phyloP scores from a whole-genome alignment of 2,888 invertebrate genomes.

The Fissipunctia ypsillon region DNA sequence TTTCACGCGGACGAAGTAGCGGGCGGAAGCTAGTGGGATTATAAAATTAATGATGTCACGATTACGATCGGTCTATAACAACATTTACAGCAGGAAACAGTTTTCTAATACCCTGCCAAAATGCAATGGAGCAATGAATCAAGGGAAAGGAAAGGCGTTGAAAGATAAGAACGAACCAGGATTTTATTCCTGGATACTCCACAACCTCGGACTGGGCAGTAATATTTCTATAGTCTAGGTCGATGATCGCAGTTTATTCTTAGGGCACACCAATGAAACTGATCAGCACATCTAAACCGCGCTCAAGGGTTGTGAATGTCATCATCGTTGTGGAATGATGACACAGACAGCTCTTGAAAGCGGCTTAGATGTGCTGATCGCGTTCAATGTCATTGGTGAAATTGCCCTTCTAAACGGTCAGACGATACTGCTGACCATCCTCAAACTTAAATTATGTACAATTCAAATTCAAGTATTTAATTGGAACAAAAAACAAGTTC shows the following conservation, averaged over 20 bases:
- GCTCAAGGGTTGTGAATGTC: neutral
- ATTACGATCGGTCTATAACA: neutral
- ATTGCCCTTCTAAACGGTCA: neutral
- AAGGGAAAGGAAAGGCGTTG: no score
- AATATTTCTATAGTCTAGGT: neutral
- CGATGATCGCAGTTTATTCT: neutral
- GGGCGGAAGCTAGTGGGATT: no score
- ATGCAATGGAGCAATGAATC: neutral
- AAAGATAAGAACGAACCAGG: neutral
- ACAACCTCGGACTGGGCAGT: neutral
- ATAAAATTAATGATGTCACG: slow-evolving; percentile 6
- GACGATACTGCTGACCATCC: neutral
- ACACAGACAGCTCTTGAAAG: neutral
- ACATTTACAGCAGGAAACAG: neutral
- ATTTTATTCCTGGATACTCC: neutral
- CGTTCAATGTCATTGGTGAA: neutral
- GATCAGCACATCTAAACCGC: neutral
- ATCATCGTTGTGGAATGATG: neutral
- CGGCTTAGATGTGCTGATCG: neutral
- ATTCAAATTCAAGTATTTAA: no score
- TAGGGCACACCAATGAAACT: neutral
- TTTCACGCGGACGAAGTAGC: no score
- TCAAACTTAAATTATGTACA: no score
- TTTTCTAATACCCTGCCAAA: neutral
- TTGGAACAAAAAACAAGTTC: no score